These are phyloP conservation scores for Cydia pomonella DNA, from an alignment of 1,140 invertebrate genomes.

Conservation along the genomic window DNA sequence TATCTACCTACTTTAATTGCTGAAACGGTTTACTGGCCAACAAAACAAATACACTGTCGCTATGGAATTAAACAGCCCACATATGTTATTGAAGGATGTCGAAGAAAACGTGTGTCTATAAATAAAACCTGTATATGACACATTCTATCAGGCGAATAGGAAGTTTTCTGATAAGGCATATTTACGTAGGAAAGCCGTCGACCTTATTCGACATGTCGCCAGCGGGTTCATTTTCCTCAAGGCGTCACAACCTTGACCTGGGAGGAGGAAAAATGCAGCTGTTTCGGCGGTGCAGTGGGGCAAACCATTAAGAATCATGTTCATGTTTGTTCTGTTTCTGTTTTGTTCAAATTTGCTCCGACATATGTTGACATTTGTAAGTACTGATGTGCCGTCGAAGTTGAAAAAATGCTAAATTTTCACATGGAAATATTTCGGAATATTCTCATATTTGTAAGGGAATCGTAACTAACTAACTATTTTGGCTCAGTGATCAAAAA, in stretches of 20 bases:
- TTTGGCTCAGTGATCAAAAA: no score
- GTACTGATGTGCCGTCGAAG: not conserved
- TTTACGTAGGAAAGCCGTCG: slow-evolving; percentile 1
- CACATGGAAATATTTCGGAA: no score
- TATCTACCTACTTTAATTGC: no score
- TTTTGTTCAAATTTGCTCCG: not conserved
- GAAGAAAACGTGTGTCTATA: not conserved
- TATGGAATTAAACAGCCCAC: no score
- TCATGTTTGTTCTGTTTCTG: not conserved
- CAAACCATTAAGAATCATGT: not conserved
- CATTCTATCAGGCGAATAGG: slow-evolving; percentile 15
- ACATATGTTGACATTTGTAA: not conserved
- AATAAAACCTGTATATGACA: slow-evolving; percentile 15
- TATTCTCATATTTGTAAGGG: no score
- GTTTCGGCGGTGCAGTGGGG: not conserved
- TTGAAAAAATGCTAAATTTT: no score
- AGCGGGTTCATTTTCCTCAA: slow-evolving; percentile 23
- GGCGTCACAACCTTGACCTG: slow-evolving; percentile 19
- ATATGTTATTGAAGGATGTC: not conserved
- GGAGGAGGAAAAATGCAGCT: slow-evolving; percentile 14
- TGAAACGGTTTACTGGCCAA: no score
- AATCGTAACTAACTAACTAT: no score
- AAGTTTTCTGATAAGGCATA: slow-evolving; percentile 5
- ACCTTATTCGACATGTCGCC: slow-evolving; percentile 10
- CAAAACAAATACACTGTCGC: no score